Conservation (phyloP, 2,113 vertebrate genomes). For the Neogale vison region DNA sequence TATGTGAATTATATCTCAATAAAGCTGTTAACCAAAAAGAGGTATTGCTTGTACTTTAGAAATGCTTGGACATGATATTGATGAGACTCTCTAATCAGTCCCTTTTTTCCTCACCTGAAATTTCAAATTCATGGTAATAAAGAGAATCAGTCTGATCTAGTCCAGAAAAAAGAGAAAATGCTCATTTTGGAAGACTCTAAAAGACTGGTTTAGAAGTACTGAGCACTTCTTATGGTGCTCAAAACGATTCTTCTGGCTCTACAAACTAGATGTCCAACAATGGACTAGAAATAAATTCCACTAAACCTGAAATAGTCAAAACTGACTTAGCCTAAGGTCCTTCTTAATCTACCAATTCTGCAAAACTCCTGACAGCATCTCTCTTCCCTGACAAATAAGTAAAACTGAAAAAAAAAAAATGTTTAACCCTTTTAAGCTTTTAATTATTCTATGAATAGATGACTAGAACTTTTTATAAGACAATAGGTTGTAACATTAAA, state of each 20-base stretch:
- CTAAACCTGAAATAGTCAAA: constrained; percentile 39
- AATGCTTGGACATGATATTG: background rate
- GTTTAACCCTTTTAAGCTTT: constrained; percentile 8
- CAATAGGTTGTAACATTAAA: constrained; percentile 41
- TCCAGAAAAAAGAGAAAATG: constrained; percentile 7
- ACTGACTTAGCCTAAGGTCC: constrained; percentile 18
- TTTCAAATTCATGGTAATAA: constrained; percentile 28
- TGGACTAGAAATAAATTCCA: constrained; percentile 40
- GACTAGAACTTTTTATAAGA: constrained; percentile 4
- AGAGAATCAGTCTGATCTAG: constrained; percentile 32
- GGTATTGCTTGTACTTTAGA: constrained; percentile 20
- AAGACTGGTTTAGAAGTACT: constrained; percentile 36
- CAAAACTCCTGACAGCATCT: constrained; percentile 40
- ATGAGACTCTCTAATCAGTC: background rate
- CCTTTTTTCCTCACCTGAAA: constrained; percentile 8
- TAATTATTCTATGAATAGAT: constrained; percentile 50
- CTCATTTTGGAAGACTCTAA: constrained; percentile 33
- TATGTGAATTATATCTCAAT: background rate
- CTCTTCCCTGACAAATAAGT: constrained; percentile 34
- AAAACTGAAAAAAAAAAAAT: background rate
- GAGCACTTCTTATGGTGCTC: constrained; percentile 9
- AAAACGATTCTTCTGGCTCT: constrained; percentile 41
- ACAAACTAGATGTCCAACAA: constrained; percentile 31
- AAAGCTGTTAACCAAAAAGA: background rate
- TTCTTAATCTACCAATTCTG: constrained; percentile 3